Conservation (phyloP, 2,113 vertebrate genomes). For the Psophia crepitans region DNA sequence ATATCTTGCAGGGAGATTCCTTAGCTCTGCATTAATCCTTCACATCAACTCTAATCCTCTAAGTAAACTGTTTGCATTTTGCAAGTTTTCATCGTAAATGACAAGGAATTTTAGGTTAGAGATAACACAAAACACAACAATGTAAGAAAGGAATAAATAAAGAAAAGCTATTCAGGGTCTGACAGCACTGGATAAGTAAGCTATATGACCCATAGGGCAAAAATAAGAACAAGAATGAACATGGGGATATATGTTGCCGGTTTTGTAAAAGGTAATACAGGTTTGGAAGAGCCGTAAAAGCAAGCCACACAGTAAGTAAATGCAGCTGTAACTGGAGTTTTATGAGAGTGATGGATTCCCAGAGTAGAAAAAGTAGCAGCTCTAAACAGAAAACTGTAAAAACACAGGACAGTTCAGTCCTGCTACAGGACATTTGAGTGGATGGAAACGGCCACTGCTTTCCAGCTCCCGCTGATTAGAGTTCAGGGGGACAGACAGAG, state of each 20-base stretch:
- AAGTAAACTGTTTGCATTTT: constrained; percentile 66
- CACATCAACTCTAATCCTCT: constrained; percentile 59
- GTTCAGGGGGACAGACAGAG: rapidly evolving
- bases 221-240: constrained; percentile 53
- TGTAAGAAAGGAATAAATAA: constrained; percentile 50
- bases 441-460: not conserved
- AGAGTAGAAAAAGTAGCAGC: not conserved
- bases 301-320: constrained; percentile 47
- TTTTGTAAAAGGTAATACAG: constrained; percentile 14
- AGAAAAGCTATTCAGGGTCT: constrained; percentile 41
- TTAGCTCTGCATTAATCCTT: constrained; percentile 57
- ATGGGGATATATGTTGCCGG: not conserved
- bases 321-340: constrained; percentile 30
- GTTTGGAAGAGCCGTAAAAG: constrained; percentile 33
- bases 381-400: not conserved
- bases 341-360: not conserved
- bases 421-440: not conserved
- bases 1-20: constrained; percentile 55
- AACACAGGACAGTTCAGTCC: not conserved
- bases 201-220: constrained; percentile 23
- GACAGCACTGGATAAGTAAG: constrained; percentile 37
- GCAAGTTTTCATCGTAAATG: constrained; percentile 46
- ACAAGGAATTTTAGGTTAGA: constrained; percentile 59
- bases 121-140: constrained; percentile 42
- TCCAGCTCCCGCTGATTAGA: not conserved